A percentile compares a stretch with the other conserved stretches of the same genome.
Evolutionary conservation across 1,140 invertebrate species (phyloP).

Genomic region (Colletes latitarsis): DNA sequence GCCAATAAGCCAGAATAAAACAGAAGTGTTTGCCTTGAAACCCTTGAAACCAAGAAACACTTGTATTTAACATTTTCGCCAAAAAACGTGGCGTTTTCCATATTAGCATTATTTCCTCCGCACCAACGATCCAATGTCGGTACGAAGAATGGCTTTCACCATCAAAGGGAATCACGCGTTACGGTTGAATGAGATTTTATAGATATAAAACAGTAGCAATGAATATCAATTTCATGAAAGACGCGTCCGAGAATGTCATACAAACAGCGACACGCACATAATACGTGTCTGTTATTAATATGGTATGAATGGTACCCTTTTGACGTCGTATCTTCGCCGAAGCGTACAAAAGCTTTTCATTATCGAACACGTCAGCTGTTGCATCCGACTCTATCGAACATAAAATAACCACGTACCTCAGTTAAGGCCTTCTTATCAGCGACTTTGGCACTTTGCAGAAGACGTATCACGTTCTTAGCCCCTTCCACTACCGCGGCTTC

Average conservation of each 20-base stretch:
- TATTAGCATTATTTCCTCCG: too few species aligned
- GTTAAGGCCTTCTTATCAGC: conserved; percentile 97
- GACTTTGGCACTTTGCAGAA: conserved; percentile 94
- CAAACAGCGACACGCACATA: conserved; percentile 23
- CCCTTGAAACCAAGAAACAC: too few species aligned
- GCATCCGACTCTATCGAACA: conserved; percentile 19
- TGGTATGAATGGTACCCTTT: conserved; percentile 50
- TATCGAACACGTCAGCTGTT: conserved; percentile 37
- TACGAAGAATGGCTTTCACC: conserved; percentile 1
- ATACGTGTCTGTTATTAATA: conserved; percentile 6
- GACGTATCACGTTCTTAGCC: conserved; percentile 97
- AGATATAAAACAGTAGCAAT: conserved; percentile 16
- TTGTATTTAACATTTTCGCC: too few species aligned
- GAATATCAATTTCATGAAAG: conserved; percentile 29
- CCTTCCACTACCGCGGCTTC: conserved; percentile 99
- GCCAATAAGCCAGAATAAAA: too few species aligned
- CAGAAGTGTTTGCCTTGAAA: too few species aligned
- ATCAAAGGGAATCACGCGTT: background rate
- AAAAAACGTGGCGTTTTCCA: too few species aligned
- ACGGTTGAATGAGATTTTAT: conserved; percentile 13
- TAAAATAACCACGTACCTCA: conserved; percentile 86
- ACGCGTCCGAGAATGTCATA: background rate
- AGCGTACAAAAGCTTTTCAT: conserved; percentile 50
- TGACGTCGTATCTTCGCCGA: conserved; percentile 6
- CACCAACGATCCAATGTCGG: too few species aligned